These are phyloP conservation scores for Lasioglossum oenotherae DNA, from an alignment of 2,888 invertebrate species.

Conservation along the genomic window DNA sequence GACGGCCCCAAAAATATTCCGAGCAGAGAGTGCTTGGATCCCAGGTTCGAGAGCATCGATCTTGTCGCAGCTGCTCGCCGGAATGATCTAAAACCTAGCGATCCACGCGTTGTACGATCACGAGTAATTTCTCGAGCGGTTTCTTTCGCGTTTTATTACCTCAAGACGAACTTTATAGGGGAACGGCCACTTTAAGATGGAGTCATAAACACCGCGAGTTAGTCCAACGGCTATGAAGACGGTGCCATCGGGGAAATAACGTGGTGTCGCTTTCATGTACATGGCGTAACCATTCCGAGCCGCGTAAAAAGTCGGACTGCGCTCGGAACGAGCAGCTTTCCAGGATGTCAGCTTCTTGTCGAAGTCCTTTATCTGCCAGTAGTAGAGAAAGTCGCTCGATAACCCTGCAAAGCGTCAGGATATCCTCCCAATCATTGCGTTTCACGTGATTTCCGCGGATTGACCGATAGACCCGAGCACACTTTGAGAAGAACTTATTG, in stretches of 20 bases:
- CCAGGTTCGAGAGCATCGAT: constrained; percentile 81
- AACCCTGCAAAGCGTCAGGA: constrained; percentile 53
- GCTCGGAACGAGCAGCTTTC: constrained; percentile 79
- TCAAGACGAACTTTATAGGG: constrained; percentile 79
- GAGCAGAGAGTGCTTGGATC: constrained; percentile 83
- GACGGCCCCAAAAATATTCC: constrained; percentile 83
- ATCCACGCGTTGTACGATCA: background rate
- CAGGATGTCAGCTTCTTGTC: constrained; percentile 81
- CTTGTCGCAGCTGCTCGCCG: constrained; percentile 62
- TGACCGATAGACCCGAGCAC: background rate
- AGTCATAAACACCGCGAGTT: constrained; percentile 81
- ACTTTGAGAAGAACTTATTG: background rate
- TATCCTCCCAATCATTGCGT: background rate
- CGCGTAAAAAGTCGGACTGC: constrained; percentile 83
- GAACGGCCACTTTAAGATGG: constrained; percentile 83
- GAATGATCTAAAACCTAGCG: constrained; percentile 74
- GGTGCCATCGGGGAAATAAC: constrained; percentile 80
- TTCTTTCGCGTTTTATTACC: constrained; percentile 63
- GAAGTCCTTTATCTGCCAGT: constrained; percentile 82
- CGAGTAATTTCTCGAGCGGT: background rate
- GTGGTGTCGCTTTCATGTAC: constrained; percentile 83
- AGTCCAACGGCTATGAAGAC: constrained; percentile 81
- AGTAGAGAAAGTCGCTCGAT: constrained; percentile 78
- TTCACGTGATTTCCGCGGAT: background rate
- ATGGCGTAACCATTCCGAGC: constrained; percentile 81